A percentile compares a stretch with the other conserved stretches of the same genome.
Conservation (phyloP, 2,113 vertebrate species). For the Furnarius figulus region DNA sequence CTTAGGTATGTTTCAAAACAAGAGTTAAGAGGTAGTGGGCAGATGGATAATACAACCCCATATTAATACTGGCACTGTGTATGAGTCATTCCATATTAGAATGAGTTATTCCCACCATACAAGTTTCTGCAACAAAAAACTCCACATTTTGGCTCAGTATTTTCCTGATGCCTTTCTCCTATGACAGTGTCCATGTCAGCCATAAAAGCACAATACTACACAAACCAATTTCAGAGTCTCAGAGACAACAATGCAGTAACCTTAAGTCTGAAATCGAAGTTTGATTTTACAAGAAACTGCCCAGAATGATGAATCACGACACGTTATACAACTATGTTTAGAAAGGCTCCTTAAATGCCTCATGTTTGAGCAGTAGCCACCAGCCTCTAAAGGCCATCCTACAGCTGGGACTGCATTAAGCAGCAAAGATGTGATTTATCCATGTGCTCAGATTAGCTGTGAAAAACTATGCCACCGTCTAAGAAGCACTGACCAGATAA, state of each 20-base stretch:
- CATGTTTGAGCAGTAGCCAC: neutral
- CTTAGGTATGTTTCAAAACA: neutral
- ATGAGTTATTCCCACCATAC: neutral
- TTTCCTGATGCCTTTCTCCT: neutral
- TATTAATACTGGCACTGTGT: neutral
- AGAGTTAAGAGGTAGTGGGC: neutral
- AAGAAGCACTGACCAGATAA: neutral
- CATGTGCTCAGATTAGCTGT: neutral
- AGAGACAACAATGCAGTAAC: neutral
- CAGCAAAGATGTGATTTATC: neutral
- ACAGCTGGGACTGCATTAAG: neutral
- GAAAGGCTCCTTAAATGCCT: neutral
- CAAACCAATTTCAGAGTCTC: neutral
- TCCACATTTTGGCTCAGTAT: rapidly evolving
- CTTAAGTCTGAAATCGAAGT: neutral
- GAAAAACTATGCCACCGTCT: neutral
- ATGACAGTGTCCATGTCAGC: rapidly evolving
- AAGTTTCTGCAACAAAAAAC: neutral
- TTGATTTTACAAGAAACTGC: neutral
- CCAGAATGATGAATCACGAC: neutral
- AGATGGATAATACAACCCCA: neutral
- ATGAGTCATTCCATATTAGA: neutral
- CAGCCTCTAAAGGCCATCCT: neutral
- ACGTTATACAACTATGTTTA: neutral
- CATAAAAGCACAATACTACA: neutral